Conservation (phyloP, 1,140 invertebrate species). For the Lordiphosa mommai region DNA sequence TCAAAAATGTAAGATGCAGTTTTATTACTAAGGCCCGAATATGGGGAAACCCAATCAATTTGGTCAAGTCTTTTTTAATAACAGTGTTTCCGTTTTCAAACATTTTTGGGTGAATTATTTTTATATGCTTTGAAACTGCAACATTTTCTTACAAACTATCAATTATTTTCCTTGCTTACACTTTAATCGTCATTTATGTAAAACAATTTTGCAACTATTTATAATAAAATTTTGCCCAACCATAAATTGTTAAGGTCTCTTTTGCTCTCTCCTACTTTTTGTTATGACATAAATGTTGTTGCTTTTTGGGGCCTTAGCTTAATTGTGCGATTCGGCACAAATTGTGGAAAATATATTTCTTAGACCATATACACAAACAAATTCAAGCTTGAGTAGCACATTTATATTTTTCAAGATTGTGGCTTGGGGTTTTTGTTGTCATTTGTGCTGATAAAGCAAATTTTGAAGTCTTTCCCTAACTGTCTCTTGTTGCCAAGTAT, state of each 20-base stretch:
- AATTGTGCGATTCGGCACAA: conserved; percentile 2
- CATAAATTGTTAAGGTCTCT: not conserved
- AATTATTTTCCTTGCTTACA: too few relatives aligned
- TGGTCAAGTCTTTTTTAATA: too few relatives aligned
- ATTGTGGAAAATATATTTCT: conserved; percentile 3
- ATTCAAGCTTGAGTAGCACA: too few relatives aligned
- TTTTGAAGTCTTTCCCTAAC: conserved; percentile 2
- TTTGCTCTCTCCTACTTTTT: not conserved
- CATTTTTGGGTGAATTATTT: too few relatives aligned
- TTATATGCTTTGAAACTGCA: too few relatives aligned
- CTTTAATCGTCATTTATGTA: not conserved
- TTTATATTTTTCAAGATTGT: conserved; percentile 6
- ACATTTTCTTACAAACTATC: too few relatives aligned
- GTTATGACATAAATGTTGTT: not conserved
- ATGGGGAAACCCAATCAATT: too few relatives aligned
- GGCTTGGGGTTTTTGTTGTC: not conserved
- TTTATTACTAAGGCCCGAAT: too few relatives aligned
- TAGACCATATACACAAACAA: not conserved
- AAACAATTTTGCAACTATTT: not conserved
- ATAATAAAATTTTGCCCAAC: not conserved
- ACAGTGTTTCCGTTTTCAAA: too few relatives aligned
- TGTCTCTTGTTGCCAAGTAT: conserved; percentile 24
- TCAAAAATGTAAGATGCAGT: too few relatives aligned
- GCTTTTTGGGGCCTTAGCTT: not conserved
- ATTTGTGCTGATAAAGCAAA: conserved; percentile 42